phyloP scores from a whole-genome alignment of 1,140 invertebrate species.

The Pentalonia nigronervosa region DNA sequence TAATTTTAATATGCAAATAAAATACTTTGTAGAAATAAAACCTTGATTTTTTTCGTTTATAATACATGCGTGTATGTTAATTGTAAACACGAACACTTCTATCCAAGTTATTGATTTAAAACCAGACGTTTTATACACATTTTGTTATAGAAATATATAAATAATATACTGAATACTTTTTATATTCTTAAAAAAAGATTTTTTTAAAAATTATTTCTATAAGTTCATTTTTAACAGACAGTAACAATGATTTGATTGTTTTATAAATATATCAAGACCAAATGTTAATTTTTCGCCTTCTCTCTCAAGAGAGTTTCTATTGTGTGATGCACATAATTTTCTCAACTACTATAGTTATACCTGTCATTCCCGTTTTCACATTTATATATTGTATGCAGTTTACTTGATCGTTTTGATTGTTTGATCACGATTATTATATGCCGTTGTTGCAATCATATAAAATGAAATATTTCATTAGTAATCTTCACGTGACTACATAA shows the following conservation, averaged over 20 bases:
- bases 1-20: not conserved
- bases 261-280: not conserved
- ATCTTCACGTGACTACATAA: not conserved
- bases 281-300: conserved; percentile 16
- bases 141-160: not conserved
- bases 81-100: not conserved
- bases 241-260: not conserved
- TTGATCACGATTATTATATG: not conserved
- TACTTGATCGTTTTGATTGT: not conserved
- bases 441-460: not conserved
- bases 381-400: not conserved
- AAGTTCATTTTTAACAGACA: not conserved
- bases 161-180: not conserved
- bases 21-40: not conserved
- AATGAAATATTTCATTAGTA: not conserved
- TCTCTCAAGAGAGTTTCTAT: conserved; percentile 14
- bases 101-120: not conserved
- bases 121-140: not conserved
- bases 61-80: not conserved
- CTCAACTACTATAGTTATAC: not conserved
- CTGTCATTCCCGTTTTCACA: not conserved
- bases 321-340: not conserved
- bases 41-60: not conserved
- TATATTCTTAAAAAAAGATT: not conserved
- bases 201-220: not conserved